Percentiles rank a stretch among this genome's conserved stretches.
These are phyloP conservation scores for Phyto melanocephala DNA, from an alignment of 2,888 invertebrate species.

Conservation along the genomic window DNA sequence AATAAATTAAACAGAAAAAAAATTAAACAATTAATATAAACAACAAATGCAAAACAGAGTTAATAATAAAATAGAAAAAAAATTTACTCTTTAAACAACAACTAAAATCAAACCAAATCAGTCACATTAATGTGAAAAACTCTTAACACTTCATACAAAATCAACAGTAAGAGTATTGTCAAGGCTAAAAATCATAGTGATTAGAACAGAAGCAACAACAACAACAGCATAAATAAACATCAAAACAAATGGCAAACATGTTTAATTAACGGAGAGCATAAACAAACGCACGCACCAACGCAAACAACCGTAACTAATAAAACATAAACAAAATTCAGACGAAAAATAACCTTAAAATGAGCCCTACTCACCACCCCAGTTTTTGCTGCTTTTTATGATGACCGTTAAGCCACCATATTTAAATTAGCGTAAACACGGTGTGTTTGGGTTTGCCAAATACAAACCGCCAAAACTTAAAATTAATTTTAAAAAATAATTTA, in stretches of 20 bases:
- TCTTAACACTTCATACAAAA: not conserved
- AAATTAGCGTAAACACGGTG: not conserved
- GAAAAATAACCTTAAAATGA: not conserved
- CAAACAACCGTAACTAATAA: not conserved
- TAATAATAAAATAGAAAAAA: not conserved
- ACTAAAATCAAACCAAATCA: not conserved
- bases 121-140: not conserved
- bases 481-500: no score
- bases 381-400: no score
- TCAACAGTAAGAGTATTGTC: not conserved
- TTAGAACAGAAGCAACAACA: not conserved
- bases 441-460: no score
- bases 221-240: not conserved
- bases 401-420: not conserved
- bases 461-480: no score
- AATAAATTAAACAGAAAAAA: conserved; percentile 47
- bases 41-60: conserved; percentile 15
- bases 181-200: not conserved
- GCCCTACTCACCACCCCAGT: not conserved
- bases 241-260: conserved; percentile 28
- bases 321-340: not conserved
- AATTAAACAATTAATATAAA: conserved; percentile 18
- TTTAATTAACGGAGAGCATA: conserved; percentile 2
- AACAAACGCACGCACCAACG: not conserved
- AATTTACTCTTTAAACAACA: not conserved